Evolutionary conservation across 2,888 invertebrate genomes (phyloP).

Genomic region (Temnothorax unifasciatus): DNA sequence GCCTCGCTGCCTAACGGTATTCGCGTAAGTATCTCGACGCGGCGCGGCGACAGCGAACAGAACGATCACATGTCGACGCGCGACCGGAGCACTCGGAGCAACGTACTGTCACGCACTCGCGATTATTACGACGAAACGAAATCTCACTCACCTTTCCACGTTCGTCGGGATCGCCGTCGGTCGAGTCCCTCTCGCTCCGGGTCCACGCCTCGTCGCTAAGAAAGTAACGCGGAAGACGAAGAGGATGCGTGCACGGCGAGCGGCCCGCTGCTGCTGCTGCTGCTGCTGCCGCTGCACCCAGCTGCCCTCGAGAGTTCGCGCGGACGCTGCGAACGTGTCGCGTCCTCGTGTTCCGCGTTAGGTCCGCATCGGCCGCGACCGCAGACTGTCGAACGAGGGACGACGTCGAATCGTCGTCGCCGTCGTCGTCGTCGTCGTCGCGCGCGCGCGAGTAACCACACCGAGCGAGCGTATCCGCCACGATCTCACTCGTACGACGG

Average conservation of each 20-base stretch:
- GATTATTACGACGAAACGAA: neutral
- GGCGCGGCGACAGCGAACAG: neutral
- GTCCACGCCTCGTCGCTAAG: constrained; percentile 4
- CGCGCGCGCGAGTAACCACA: constrained; percentile 66
- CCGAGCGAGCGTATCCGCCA: constrained; percentile 68
- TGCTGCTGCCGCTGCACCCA: neutral
- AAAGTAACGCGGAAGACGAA: constrained; percentile 38
- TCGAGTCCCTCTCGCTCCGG: neutral
- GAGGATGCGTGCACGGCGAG: neutral
- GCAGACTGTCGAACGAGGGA: constrained; percentile 7
- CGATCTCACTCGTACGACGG: constrained; percentile 80
- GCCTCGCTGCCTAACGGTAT: constrained; percentile 44
- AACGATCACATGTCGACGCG: constrained; percentile 26
- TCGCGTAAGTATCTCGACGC: neutral
- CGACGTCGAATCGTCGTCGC: constrained; percentile 44
- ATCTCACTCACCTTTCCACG: neutral
- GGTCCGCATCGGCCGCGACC: constrained; percentile 5
- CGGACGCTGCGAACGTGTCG: neutral
- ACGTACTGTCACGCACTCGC: neutral
- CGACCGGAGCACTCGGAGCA: neutral
- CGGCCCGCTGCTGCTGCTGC: neutral
- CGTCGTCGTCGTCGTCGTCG: constrained; percentile 51
- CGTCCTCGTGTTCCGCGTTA: neutral
- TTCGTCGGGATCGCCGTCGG: neutral
- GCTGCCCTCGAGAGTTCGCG: neutral